A percentile compares a stretch with the other conserved stretches of the same genome.
Evolutionary conservation across 2,113 vertebrate species (phyloP).

Genomic region (Cryptomyrus ogoouensis): DNA sequence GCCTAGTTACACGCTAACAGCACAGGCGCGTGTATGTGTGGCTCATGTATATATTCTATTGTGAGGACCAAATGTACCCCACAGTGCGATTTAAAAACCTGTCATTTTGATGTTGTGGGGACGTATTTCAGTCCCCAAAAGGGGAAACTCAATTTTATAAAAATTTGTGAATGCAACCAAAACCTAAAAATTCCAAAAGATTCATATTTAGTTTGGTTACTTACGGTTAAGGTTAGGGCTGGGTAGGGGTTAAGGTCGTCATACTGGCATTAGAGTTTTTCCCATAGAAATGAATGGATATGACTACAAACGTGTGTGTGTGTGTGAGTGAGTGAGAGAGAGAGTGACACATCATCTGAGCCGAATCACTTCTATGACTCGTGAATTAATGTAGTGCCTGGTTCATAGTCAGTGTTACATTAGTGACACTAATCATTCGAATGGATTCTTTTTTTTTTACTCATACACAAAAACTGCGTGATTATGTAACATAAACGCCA

Average conservation of each 20-base stretch:
- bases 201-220: neutral
- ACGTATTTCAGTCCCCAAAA: neutral
- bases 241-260: neutral
- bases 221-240: neutral
- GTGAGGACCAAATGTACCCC: neutral
- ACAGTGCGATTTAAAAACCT: neutral
- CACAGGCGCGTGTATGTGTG: neutral
- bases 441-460: neutral
- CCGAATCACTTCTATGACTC: neutral
- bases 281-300: neutral
- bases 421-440: neutral
- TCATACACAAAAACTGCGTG: neutral
- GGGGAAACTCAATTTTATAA: neutral
- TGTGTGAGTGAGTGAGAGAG: neutral
- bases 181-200: neutral
- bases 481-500: constrained; percentile 1
- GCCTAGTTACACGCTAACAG: neutral
- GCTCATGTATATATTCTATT: neutral
- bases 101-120: neutral
- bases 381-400: neutral
- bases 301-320: neutral
- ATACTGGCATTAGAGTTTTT: neutral
- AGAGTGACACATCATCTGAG: neutral
- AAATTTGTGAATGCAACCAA: neutral
- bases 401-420: neutral